These are phyloP conservation scores for Aspidoscelis tigris DNA, from an alignment of 2,113 vertebrate genomes.

Conservation along the genomic window DNA sequence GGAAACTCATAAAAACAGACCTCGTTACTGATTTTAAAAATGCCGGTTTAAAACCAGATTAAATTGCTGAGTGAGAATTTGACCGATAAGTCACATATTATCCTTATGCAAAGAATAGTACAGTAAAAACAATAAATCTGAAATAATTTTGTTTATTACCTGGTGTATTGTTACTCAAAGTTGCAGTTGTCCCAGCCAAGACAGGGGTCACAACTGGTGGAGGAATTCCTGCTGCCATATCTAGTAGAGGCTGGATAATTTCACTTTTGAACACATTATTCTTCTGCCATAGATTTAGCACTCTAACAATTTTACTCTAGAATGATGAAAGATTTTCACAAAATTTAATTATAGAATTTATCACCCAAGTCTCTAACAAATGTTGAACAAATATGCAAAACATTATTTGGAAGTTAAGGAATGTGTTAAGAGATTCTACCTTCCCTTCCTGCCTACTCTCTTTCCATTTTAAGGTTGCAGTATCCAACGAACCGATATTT, in stretches of 20 bases:
- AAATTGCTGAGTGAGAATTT: no score
- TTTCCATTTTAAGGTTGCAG: neutral
- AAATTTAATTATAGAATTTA: conserved; percentile 35
- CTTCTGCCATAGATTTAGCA: conserved; percentile 98
- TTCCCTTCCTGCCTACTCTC: conserved; percentile 1
- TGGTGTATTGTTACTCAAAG: conserved; percentile 93
- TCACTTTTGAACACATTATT: conserved; percentile 98
- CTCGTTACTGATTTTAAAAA: no score
- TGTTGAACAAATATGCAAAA: neutral
- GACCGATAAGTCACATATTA: neutral
- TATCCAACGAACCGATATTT: neutral
- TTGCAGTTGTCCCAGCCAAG: conserved; percentile 84
- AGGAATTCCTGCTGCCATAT: conserved; percentile 95
- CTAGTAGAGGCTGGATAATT: conserved; percentile 96
- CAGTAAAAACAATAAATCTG: neutral
- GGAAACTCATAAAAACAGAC: no score
- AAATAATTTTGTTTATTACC: conserved; percentile 75
- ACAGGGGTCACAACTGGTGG: conserved; percentile 92
- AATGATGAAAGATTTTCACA: conserved; percentile 54
- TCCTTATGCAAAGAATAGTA: neutral
- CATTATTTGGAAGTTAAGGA: neutral
- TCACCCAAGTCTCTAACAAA: neutral
- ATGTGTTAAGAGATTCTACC: neutral
- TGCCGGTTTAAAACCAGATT: no score
- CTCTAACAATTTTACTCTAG: conserved; percentile 98